These are phyloP conservation scores for Buphagus erythrorhynchus DNA, from an alignment of 2,797 vertebrate genomes.

Conservation along the genomic window DNA sequence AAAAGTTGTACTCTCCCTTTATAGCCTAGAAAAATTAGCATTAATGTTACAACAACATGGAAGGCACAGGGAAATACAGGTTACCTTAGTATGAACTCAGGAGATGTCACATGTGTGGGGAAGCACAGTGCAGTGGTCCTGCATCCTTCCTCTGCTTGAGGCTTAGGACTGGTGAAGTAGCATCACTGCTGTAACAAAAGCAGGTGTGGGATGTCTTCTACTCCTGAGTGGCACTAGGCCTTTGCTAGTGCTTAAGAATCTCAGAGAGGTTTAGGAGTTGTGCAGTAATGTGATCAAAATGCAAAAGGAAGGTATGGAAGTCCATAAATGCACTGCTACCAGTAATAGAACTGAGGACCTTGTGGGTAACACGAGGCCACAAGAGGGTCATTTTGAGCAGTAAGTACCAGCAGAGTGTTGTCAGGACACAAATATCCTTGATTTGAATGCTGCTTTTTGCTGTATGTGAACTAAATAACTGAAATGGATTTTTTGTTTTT, in stretches of 20 bases:
- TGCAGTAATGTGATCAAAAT: conserved; percentile 7
- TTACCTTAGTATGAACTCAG: background rate
- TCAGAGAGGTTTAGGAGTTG: conserved; percentile 3
- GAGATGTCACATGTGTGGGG: background rate
- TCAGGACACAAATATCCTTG: background rate
- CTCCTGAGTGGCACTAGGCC: background rate
- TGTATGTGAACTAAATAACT: background rate
- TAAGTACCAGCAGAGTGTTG: conserved; percentile 26
- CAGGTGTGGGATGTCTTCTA: background rate
- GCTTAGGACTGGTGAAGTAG: background rate
- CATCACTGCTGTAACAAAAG: background rate
- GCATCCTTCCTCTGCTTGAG: background rate
- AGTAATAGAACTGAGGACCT: background rate
- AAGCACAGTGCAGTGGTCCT: background rate
- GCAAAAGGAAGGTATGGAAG: conserved; percentile 14
- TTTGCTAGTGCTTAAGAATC: conserved; percentile 43
- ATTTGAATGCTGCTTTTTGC: background rate
- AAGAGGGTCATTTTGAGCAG: conserved; percentile 46
- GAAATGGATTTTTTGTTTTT: background rate
- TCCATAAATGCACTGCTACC: conserved; percentile 24
- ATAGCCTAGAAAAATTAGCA: background rate
- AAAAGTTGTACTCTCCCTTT: conserved; percentile 5
- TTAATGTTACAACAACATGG: background rate
- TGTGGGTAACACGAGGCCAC: conserved; percentile 3
- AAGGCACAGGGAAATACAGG: background rate